Evolutionary conservation across 2,888 invertebrate species (phyloP), one percentile per base, ranked within the genome.

Genomic region (Disparrhopalites patrizii): DNA sequence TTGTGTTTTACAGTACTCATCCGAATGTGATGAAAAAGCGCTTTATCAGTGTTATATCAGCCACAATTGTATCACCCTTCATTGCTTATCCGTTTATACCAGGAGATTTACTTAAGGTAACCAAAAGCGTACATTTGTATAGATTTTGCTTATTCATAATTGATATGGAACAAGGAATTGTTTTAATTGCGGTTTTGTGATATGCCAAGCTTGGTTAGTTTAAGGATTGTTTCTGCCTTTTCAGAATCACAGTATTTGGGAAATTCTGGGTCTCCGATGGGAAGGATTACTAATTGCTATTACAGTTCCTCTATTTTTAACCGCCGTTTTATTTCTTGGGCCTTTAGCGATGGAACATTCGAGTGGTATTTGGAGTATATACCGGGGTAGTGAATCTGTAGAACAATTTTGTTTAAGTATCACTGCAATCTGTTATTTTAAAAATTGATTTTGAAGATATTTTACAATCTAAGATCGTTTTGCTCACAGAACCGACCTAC

Each of bases 21-120:
- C 93, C 94, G 15, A 84, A 87, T 8, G 91, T 90, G 4, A 91
- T 95, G 73, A 93, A 91, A 79, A 86, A 86, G 77, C 85, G 94
- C 77, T 94, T 94, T 79, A 83, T 90, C 73, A 93, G 94, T 80
- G 92, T 91, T 10, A 85, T 86, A 72, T 81, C 89, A 70, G 90
- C 93, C 81, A 88, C 90, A 82, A 78, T 91, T 61, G 77, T 93
- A 62, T 88, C 92, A 15, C 91, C 93, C 57, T 80, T 87, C 67
- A 86, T 91, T 77, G 83, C 91, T 57, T 88, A 89, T 77, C 83
- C 85, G 75, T 89, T 90, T 76, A 82, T 90, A 36, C 83, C 85
- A 66, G 83, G 85, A 73, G 82, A 84, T 65, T 79, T 88, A 70
- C 81, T 83, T 69, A 84, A 84, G 79, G 85, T 85, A 79, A 75